phyloP scores from a whole-genome alignment of 2,113 vertebrate genomes.

The Eclectus roratus region DNA sequence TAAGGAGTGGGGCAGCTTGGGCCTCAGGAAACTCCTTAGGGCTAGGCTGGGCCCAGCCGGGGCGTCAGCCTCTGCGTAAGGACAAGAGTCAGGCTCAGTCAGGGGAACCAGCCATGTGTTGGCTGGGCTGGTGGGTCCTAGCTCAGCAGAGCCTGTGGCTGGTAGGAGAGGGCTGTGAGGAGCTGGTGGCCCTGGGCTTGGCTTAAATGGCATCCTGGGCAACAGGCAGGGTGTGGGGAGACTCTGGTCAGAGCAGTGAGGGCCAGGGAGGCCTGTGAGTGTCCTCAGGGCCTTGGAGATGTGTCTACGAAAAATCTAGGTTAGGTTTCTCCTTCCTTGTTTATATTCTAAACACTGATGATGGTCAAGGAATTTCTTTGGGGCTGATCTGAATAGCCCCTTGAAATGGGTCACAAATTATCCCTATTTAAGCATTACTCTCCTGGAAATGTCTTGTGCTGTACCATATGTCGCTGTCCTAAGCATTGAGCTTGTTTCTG shows the following conservation, averaged over 20 bases:
- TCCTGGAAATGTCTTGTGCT: fast-evolving
- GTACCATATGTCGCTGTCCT: fast-evolving
- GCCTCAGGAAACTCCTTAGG: too few species aligned
- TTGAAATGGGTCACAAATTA: background rate
- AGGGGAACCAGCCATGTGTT: fast-evolving
- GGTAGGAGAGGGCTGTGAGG: background rate
- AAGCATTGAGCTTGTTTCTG: background rate
- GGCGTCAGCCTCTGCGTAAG: background rate
- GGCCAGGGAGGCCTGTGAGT: background rate
- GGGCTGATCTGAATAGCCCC: background rate
- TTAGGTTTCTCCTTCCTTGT: background rate
- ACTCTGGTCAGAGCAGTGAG: fast-evolving
- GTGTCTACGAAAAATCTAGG: background rate
- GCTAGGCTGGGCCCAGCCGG: too few species aligned
- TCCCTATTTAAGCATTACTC: fast-evolving
- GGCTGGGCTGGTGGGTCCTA: background rate
- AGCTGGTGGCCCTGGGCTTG: background rate
- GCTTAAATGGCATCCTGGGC: background rate
- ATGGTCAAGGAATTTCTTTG: background rate
- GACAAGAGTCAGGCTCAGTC: fast-evolving
- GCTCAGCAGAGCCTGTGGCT: fast-evolving
- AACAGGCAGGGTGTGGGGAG: fast-evolving
- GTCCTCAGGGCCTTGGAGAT: background rate
- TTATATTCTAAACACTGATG: fast-evolving
- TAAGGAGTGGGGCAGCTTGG: fast-evolving